Conservation (phyloP, 92 coral and sea anemone species). For the Nematostella vectensis region DNA sequence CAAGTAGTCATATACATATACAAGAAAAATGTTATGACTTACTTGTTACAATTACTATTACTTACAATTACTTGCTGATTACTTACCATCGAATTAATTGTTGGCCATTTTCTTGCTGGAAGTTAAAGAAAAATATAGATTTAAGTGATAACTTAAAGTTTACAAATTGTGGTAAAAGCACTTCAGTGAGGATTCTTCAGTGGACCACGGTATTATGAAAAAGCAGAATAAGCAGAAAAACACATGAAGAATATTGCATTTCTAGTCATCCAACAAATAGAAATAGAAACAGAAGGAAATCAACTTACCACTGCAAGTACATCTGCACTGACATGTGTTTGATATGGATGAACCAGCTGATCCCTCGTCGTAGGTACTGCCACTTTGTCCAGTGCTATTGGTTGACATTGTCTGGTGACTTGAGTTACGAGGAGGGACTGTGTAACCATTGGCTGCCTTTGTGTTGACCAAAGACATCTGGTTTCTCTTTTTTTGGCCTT, state of each 20-base stretch:
- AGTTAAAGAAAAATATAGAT: not conserved
- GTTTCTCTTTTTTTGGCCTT: not conserved
- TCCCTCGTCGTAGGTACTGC: conserved; percentile 38
- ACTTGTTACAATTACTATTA: not conserved
- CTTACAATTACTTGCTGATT: not conserved
- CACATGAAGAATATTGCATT: no score
- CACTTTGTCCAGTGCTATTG: conserved; percentile 25
- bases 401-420: conserved; percentile 33
- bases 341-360: conserved; percentile 49
- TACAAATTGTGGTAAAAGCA: no score
- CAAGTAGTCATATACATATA: no score
- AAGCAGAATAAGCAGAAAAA: no score
- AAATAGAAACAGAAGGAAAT: no score
- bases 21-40: no score
- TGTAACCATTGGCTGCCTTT: conserved; percentile 22
- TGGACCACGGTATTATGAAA: no score
- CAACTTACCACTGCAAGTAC: conserved; percentile 60
- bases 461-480: not conserved
- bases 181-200: no score
- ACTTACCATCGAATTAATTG: conserved; percentile 18
- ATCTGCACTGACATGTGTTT: conserved; percentile 48
- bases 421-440: conserved; percentile 8
- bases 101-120: conserved; percentile 29
- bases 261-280: no score
- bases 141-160: no score